Evolutionary conservation across 2,113 vertebrate species (phyloP).

Genomic region (Haplochromis vanheusdeni): DNA sequence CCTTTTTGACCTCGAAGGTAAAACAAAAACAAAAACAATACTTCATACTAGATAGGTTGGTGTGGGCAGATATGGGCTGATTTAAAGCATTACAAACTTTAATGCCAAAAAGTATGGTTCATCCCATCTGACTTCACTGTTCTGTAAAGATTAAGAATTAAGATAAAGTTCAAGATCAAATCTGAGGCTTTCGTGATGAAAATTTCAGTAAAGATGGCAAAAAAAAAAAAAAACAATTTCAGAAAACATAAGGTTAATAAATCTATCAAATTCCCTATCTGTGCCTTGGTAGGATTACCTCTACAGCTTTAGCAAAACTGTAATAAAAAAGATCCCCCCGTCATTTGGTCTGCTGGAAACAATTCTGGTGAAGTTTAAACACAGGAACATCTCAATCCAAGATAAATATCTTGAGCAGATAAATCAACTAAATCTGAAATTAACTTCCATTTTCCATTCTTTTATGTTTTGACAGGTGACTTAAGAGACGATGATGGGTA

Average conservation of each 20-base stretch:
- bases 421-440: neutral
- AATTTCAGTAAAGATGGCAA: neutral
- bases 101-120: neutral
- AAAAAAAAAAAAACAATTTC: neutral
- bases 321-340: neutral
- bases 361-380: neutral
- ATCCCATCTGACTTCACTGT: neutral
- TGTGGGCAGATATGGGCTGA: neutral
- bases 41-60: neutral
- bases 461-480: neutral
- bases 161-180: neutral
- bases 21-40: accelerated
- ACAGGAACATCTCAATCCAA: neutral
- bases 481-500: neutral
- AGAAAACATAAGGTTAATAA: neutral
- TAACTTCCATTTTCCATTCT: neutral
- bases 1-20: neutral
- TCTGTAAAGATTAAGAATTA: neutral
- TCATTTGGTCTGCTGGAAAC: neutral
- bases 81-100: neutral
- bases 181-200: neutral
- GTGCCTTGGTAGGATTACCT: neutral
- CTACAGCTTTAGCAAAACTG: neutral
- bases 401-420: neutral
- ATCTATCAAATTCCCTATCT: neutral